These are phyloP conservation scores for Perdita meconis DNA, from an alignment of 2,888 invertebrate genomes.

Conservation along the genomic window DNA sequence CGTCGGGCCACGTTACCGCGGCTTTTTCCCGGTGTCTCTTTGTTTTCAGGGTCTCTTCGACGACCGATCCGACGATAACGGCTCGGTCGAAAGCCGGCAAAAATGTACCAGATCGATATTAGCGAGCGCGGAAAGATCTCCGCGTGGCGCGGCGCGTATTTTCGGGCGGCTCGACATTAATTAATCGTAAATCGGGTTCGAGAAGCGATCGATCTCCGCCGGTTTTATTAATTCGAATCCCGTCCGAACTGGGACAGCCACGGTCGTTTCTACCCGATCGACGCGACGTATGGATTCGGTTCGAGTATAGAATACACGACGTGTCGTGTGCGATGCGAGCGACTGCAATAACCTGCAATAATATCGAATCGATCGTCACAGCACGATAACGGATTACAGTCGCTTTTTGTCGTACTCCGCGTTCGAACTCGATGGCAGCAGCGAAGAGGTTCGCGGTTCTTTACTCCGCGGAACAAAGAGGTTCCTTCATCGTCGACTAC, in stretches of 20 bases:
- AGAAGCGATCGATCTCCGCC: neutral
- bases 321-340: neutral
- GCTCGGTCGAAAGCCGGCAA: neutral
- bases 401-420: constrained; percentile 32
- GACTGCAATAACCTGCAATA: constrained; percentile 28
- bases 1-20: neutral
- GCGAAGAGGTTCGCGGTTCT: constrained; percentile 19
- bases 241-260: neutral
- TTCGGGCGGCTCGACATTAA: neutral
- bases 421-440: constrained; percentile 12
- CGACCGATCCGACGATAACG: constrained; percentile 26
- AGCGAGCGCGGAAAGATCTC: neutral
- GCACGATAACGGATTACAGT: constrained; percentile 58
- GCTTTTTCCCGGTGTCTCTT: constrained; percentile 38
- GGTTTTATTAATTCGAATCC: neutral
- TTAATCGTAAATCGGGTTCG: neutral
- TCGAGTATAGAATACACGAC: neutral
- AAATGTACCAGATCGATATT: constrained; percentile 26
- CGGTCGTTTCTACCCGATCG: too few species aligned
- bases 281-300: neutral
- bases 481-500: constrained; percentile 47
- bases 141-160: neutral
- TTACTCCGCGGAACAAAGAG: constrained; percentile 44
- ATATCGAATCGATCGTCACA: constrained; percentile 50
- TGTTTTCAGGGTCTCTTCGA: constrained; percentile 23